Evolutionary conservation across 2,888 invertebrate species (phyloP).

Genomic region (Acronicta alni): DNA sequence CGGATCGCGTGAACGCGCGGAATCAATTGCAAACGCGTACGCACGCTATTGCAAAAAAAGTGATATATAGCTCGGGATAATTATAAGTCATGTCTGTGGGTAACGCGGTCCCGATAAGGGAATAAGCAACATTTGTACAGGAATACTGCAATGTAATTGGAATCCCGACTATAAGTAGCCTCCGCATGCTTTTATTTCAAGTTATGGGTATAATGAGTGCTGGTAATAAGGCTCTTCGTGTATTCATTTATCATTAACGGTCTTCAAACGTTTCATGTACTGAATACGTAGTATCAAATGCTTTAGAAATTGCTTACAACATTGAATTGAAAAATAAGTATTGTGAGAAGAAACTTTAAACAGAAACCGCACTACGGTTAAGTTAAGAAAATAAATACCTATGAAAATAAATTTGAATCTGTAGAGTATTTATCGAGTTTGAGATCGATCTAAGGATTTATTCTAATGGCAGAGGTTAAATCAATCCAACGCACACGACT

Average conservation of each 20-base stretch:
- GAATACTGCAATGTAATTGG: slow-evolving; percentile 55
- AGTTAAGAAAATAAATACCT: slow-evolving; percentile 1
- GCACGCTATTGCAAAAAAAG: slow-evolving; percentile 63
- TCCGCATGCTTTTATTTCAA: slow-evolving; percentile 43
- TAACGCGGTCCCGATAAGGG: slow-evolving; percentile 55
- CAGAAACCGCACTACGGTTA: slow-evolving; percentile 3
- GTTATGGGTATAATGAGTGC: slow-evolving; percentile 52
- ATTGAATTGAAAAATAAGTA: slow-evolving; percentile 17
- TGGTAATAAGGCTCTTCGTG: slow-evolving; percentile 38
- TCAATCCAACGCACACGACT: too few relatives aligned
- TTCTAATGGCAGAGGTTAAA: too few relatives aligned
- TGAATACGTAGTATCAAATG: slow-evolving; percentile 23
- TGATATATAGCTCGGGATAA: slow-evolving; percentile 68
- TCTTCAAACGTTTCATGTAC: slow-evolving; percentile 24
- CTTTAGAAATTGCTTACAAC: slow-evolving; percentile 7
- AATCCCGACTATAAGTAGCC: slow-evolving; percentile 34
- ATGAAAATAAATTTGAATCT: too few relatives aligned
- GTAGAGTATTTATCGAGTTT: too few relatives aligned
- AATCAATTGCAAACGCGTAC: slow-evolving; percentile 69
- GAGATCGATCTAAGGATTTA: too few relatives aligned
- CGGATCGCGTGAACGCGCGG: slow-evolving; percentile 65
- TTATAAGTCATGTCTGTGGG: slow-evolving; percentile 66
- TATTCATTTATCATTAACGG: slow-evolving; percentile 48
- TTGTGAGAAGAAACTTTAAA: not conserved
- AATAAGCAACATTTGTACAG: slow-evolving; percentile 54